Conservation (phyloP, 2,888 invertebrate species). For the Rhamnusium bicolor region DNA sequence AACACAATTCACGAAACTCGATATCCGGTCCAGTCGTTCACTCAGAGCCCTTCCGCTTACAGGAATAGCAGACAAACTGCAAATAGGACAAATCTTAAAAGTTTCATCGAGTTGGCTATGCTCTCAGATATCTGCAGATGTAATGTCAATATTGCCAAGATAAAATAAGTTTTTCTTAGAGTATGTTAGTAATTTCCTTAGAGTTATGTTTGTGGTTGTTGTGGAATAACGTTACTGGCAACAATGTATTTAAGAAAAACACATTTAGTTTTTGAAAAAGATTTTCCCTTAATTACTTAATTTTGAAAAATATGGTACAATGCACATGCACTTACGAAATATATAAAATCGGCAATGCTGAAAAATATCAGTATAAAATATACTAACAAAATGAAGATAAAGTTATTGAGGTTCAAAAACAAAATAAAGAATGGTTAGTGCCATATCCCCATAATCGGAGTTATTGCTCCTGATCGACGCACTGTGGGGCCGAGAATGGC, state of each 20-base stretch:
- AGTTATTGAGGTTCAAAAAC: too few relatives aligned
- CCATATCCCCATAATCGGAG: too few relatives aligned
- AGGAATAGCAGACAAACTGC: conserved; percentile 27
- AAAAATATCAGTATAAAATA: too few relatives aligned
- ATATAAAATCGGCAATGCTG: too few relatives aligned
- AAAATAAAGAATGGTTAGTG: too few relatives aligned
- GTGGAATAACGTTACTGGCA: background rate
- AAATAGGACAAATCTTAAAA: conserved; percentile 29
- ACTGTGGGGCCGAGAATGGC: too few relatives aligned
- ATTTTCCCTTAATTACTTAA: too few relatives aligned
- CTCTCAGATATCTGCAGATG: conserved; percentile 16
- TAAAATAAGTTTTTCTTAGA: conserved; percentile 1
- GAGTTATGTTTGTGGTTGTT: background rate
- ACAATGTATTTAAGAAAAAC: background rate
- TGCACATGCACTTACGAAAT: too few relatives aligned
- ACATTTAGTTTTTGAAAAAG: too few relatives aligned
- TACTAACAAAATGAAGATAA: too few relatives aligned
- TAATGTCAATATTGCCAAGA: conserved; percentile 19
- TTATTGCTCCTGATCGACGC: too few relatives aligned
- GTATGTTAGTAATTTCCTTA: background rate
- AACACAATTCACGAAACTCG: conserved; percentile 55
- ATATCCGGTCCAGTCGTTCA: conserved; percentile 51
- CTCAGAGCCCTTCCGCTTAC: conserved; percentile 12
- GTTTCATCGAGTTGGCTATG: conserved; percentile 30
- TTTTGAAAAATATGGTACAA: too few relatives aligned